These are phyloP conservation scores for Ylistrum balloti DNA, from an alignment of 1,140 invertebrate genomes.

Conservation along the genomic window DNA sequence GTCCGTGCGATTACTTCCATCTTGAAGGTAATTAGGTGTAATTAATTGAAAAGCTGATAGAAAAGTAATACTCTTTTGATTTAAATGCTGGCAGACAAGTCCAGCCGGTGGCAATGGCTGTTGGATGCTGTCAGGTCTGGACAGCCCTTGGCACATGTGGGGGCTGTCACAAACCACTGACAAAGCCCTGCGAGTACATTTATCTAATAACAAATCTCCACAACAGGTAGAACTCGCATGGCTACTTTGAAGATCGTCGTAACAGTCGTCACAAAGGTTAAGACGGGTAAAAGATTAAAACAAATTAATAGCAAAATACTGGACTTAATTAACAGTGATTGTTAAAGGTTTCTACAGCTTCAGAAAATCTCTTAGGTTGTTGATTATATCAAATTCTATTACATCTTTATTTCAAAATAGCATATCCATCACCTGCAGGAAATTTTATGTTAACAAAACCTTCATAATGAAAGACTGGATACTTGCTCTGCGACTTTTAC, in stretches of 20 bases:
- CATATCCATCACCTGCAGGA: too few relatives aligned
- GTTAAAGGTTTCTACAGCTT: too few relatives aligned
- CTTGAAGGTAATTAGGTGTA: conserved; percentile 51
- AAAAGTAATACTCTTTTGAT: conserved; percentile 46
- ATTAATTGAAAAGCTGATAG: conserved; percentile 60
- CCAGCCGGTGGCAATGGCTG: conserved; percentile 34
- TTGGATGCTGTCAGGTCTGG: conserved; percentile 49
- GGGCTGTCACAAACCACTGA: neutral
- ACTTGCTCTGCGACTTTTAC: too few relatives aligned
- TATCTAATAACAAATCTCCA: neutral
- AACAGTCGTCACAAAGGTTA: neutral
- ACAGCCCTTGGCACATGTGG: neutral
- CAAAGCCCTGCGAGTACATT: neutral
- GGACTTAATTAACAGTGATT: too few relatives aligned
- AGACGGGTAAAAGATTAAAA: too few relatives aligned
- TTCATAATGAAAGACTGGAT: too few relatives aligned
- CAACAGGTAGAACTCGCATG: neutral
- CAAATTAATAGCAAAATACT: too few relatives aligned
- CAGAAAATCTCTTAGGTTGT: too few relatives aligned
- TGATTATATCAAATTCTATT: too few relatives aligned
- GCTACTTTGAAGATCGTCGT: neutral
- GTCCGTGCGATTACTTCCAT: conserved; percentile 48
- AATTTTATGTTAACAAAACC: too few relatives aligned
- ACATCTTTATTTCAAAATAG: too few relatives aligned
- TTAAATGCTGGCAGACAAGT: conserved; percentile 49